Evolutionary conservation across 2,888 invertebrate genomes (phyloP).

Genomic region (Caenorhabditis virilis): DNA sequence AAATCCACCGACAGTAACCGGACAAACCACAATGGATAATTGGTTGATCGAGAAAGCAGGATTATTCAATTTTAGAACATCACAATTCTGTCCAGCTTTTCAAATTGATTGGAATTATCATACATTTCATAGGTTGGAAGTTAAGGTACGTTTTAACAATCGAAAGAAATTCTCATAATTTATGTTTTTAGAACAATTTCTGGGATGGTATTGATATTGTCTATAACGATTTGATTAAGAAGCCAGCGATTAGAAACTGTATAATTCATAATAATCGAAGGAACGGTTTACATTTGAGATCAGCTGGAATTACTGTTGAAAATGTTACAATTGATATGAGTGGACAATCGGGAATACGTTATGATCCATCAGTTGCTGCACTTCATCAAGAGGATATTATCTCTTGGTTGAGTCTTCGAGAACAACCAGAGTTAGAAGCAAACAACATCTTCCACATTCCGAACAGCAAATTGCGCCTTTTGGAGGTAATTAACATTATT

Average conservation of each 20-base stretch:
- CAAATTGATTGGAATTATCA: slow-evolving; percentile 75
- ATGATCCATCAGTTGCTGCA: slow-evolving; percentile 76
- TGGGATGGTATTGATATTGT: slow-evolving; percentile 91
- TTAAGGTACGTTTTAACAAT: slow-evolving; percentile 20
- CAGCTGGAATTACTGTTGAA: slow-evolving; percentile 69
- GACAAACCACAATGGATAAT: slow-evolving; percentile 82
- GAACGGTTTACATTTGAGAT: slow-evolving; percentile 77
- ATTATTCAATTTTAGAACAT: slow-evolving; percentile 79
- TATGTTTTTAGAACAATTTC: slow-evolving; percentile 78
- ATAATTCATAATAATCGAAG: slow-evolving; percentile 59
- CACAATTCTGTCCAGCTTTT: slow-evolving; percentile 70
- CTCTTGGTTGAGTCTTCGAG: slow-evolving; percentile 76
- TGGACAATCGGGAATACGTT: slow-evolving; percentile 84
- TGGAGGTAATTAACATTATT: too few relatives aligned
- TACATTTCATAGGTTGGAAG: slow-evolving; percentile 66
- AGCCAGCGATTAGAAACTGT: slow-evolving; percentile 65
- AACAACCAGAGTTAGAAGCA: slow-evolving; percentile 66
- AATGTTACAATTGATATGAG: slow-evolving; percentile 78
- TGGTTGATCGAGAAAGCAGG: slow-evolving; percentile 90
- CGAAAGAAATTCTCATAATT: not conserved
- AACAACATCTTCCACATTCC: slow-evolving; percentile 48
- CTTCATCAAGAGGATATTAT: slow-evolving; percentile 85
- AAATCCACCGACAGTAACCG: slow-evolving; percentile 72
- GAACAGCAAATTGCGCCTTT: slow-evolving; percentile 14
- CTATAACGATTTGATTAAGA: slow-evolving; percentile 89